Conservation (phyloP, 1,140 invertebrate species). For the Drosophila arawakana region DNA sequence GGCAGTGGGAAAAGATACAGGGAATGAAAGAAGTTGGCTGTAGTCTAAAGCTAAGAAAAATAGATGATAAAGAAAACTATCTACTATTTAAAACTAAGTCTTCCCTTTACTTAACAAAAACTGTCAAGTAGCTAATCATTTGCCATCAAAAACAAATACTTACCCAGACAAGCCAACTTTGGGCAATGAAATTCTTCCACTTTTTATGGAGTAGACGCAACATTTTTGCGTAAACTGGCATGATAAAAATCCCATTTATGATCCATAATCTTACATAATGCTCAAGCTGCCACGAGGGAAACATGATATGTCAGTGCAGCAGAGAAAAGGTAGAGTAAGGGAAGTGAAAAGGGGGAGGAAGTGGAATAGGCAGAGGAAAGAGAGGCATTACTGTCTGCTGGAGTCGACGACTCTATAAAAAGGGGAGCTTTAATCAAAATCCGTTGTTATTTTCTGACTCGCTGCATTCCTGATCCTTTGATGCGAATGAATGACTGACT, state of each 20-base stretch:
- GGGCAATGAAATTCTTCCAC: slow-evolving; percentile 27
- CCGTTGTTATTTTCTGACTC: slow-evolving; percentile 85
- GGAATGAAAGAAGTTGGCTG: too few relatives aligned
- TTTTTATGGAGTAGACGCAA: slow-evolving; percentile 9
- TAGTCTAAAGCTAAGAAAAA: too few relatives aligned
- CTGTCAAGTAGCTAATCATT: slow-evolving; percentile 2
- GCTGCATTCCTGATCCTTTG: slow-evolving; percentile 84
- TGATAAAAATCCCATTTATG: slow-evolving; percentile 84
- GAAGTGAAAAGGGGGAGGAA: neutral
- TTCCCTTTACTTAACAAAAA: neutral
- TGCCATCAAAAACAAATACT: neutral
- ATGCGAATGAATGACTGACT: slow-evolving; percentile 74
- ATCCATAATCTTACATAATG: slow-evolving; percentile 84
- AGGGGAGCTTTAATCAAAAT: slow-evolving; percentile 85
- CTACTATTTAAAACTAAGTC: neutral
- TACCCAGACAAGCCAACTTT: neutral
- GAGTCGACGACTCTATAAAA: slow-evolving; percentile 75
- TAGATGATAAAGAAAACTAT: too few relatives aligned
- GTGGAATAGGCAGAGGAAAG: slow-evolving; percentile 3
- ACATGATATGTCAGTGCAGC: slow-evolving; percentile 65
- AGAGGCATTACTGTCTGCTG: slow-evolving; percentile 23
- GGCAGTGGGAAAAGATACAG: neutral
- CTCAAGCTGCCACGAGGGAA: slow-evolving; percentile 63
- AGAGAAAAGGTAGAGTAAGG: slow-evolving; percentile 1
- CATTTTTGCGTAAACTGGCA: slow-evolving; percentile 48